Base-by-base conservation (phyloP, 2,888 invertebrate species). In the Neoaliturus tenellus region DNA sequence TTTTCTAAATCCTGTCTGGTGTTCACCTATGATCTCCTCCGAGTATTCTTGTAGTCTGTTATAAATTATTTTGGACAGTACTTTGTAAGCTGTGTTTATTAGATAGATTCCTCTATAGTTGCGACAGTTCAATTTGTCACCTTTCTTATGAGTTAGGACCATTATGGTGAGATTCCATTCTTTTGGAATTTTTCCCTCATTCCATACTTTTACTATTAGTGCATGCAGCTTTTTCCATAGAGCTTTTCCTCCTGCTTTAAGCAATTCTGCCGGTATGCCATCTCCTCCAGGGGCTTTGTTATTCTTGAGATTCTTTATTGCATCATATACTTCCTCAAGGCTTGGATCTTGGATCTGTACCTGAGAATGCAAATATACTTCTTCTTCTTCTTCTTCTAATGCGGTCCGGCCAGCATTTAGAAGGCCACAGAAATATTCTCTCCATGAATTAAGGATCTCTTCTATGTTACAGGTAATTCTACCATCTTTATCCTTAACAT, bases 281-380 rank as follows among this genome's bases (percentile, higher is more conserved):
- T 82, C 84, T 69, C 75, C 83, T 33, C 62, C 80, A 39, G 82
- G 75, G 5, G 82, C 81, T 48, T 84, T 84, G 31, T 75, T 81
- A 25, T 83, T 82, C 28, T 84, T 84, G 8, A 84, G 20, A 31
- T 14, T 39, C 6, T 67, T 81, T 51, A 81, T 17, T 39, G 41
- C 51, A 17, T 48, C 23, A 71, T 69, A 25, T 14, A 69, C 58
- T 62, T 80, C 48, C 41, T 25, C 17, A 12, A 31, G 17, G 28
- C 20, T n/a, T 51, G 75, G 75, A 41, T 73, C 73, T 44, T 51
- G 51, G 31, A 73, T 48, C 55, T 55, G 55, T 62, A 62, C 62
- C 25, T 62, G 62, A 62, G 62, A 25, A 62, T 62, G 62, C 62
- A 62, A 17, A 17, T 62, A 62, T 31, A 62, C 20, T 48, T 48